phyloP scores from a whole-genome alignment of 2,113 vertebrate genomes.

The Chionomys nivalis region DNA sequence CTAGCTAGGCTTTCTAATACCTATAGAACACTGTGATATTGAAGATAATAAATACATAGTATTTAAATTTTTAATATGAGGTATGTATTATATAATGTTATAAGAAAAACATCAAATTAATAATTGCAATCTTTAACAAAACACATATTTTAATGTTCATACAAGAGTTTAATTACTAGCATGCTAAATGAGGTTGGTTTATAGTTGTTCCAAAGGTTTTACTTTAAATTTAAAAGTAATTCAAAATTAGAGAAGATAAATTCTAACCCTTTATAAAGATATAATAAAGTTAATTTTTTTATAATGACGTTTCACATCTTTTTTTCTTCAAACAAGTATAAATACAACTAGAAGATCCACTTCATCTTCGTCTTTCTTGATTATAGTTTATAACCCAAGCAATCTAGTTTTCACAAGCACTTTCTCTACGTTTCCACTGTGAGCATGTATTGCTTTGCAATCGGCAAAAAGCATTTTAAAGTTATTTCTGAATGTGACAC shows the following conservation, averaged over 20 bases:
- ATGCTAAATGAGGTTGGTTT: not conserved
- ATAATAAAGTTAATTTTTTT: not conserved
- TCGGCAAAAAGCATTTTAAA: not conserved
- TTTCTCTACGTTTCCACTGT: not conserved
- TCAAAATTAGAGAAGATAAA: conserved; percentile 36
- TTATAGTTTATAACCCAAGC: not conserved
- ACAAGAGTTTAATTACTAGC: not conserved
- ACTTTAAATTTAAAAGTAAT: conserved; percentile 30
- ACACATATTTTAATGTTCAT: not conserved
- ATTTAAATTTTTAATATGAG: not conserved
- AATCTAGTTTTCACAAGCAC: not conserved
- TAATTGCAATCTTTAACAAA: not conserved
- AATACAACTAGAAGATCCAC: not conserved
- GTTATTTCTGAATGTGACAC: not conserved
- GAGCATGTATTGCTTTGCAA: not conserved
- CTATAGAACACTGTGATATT: not conserved
- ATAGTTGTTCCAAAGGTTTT: not conserved
- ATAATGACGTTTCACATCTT: not conserved
- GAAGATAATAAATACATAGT: not conserved
- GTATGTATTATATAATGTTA: not conserved
- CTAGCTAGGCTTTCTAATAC: not conserved
- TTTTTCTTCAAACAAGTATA: conserved; percentile 6
- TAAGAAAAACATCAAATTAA: not conserved
- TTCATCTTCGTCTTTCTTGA: not conserved
- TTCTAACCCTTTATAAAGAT: not conserved